These are phyloP conservation scores for Crotalus horridus DNA, from an alignment of 2,113 vertebrate genomes.

Conservation along the genomic window DNA sequence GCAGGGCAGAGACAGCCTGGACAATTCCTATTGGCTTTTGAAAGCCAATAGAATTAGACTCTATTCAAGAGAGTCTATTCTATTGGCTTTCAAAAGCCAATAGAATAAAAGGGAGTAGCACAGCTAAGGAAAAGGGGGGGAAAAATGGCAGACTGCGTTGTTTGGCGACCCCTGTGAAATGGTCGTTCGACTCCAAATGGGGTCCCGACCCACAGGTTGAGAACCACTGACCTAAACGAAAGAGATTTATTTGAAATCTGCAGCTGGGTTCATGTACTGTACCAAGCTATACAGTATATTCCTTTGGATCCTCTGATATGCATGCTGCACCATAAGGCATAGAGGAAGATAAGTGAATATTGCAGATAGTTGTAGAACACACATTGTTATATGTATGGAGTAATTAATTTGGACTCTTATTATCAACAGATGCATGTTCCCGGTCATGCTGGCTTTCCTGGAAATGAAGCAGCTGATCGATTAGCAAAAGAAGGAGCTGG, in stretches of 20 bases:
- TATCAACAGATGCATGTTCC: conserved; percentile 84
- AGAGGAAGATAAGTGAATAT: neutral
- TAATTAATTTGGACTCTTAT: neutral
- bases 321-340: neutral
- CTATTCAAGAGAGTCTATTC: too few relatives aligned
- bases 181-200: too few relatives aligned
- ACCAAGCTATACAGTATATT: neutral
- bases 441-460: conserved; percentile 86
- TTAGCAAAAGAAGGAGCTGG: conserved; percentile 86
- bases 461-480: conserved; percentile 92
- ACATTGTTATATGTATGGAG: neutral
- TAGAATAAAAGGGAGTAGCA: too few relatives aligned
- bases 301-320: neutral
- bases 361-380: neutral
- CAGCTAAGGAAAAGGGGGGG: too few relatives aligned
- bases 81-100: too few relatives aligned
- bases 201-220: too few relatives aligned
- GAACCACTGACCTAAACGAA: neutral
- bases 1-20: too few relatives aligned
- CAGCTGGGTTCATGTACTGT: neutral
- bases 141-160: too few relatives aligned
- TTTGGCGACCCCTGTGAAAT: too few relatives aligned
- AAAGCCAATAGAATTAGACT: too few relatives aligned
- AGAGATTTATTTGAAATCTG: neutral
- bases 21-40: too few relatives aligned